These are phyloP conservation scores for Lineus longissimus DNA, from an alignment of 1,140 invertebrate species.

Conservation along the genomic window DNA sequence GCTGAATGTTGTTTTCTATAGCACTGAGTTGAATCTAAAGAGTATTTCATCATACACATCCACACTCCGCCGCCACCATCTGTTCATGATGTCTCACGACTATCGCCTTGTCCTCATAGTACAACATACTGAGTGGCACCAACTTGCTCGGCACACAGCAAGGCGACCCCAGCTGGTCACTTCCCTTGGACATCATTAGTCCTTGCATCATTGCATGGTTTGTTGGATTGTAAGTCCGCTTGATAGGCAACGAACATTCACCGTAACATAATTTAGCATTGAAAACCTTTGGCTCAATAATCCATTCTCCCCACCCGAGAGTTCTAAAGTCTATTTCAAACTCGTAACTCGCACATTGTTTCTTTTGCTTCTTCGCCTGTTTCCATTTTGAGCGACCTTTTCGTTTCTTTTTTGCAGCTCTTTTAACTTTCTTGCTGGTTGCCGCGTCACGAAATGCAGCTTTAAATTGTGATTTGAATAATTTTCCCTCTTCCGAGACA, in stretches of 20 bases:
- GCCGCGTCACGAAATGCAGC: constrained; percentile 3
- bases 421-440: neutral
- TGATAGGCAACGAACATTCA: constrained; percentile 84
- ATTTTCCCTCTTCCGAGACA: constrained; percentile 31
- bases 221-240: constrained; percentile 87
- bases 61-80: constrained; percentile 38
- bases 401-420: neutral
- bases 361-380: constrained; percentile 14
- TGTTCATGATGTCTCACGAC: constrained; percentile 37
- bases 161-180: constrained; percentile 27
- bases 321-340: constrained; percentile 91
- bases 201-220: constrained; percentile 98
- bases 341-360: constrained; percentile 28
- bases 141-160: constrained; percentile 53
- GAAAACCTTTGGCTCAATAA: constrained; percentile 93
- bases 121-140: constrained; percentile 50
- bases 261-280: constrained; percentile 92
- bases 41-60: constrained; percentile 16
- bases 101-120: constrained; percentile 49
- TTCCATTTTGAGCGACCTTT: constrained; percentile 12
- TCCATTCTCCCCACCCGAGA: constrained; percentile 98
- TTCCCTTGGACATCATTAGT: constrained; percentile 67
- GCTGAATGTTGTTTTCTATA: too few relatives aligned
- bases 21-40: too few relatives aligned
- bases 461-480: constrained; percentile 26